Evolutionary conservation across 2,888 invertebrate species (phyloP), one percentile per base, ranked within the genome.

Genomic region (Drosophila mimica): DNA sequence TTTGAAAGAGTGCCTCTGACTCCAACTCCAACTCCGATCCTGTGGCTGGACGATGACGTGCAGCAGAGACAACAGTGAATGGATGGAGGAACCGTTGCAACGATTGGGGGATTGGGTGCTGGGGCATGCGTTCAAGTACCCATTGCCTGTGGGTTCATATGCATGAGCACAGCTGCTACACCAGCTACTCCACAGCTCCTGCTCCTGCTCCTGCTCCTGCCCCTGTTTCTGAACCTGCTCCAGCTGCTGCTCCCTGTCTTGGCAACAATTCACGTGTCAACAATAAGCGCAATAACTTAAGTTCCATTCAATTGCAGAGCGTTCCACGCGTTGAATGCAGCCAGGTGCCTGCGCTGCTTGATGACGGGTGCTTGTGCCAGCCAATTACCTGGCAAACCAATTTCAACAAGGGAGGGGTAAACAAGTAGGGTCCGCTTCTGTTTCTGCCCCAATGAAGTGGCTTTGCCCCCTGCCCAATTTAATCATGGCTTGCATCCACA

Each of bases 271-370:
- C 88, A 83, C 89, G 89, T 86, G 86, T 87, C 89, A 86, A 86
- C 86, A 86, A 89, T 86, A 88, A 88, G 89, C 89, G 82, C 84
- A 86, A 89, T 86, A 84, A 87, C 84, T 89, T 87, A 87, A 87
- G 87, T 71, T 78, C 62, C 83, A 84, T 87, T 83, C 82, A 83
- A 75, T 87, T 87, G 57, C 34, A 34, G 56, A 63, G 59, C 43
- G 33, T 20, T 48, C 46, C 59, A 28, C 46, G 69, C 61, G 67
- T 60, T 74, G 81, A 68, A 74, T 70, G 79, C 82, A 70, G 38
- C 61, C 53, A 63, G 60, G 20, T 62, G 64, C 62, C 48, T 43
- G 33, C 31, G 33, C 31, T 43, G 56, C 59, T n/a, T 40, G 62
- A 60, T 63, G 56, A 33, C 62, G 58, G 57, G 57, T 63, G 56